phyloP scores from a whole-genome alignment of 1,140 invertebrate genomes.

The Lasaia peninsularis region DNA sequence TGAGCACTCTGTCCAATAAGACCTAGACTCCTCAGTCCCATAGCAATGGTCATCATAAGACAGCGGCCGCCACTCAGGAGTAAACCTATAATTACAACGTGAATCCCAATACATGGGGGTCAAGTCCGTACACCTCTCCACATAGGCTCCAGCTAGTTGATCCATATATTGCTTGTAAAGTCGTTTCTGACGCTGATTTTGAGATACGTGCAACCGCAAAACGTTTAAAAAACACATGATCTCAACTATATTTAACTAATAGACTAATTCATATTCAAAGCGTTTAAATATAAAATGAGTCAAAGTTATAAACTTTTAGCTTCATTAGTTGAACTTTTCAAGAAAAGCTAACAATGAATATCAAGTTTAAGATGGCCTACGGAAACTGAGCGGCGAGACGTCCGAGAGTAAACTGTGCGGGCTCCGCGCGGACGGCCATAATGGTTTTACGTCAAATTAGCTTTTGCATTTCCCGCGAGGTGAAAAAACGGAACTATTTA shows the following conservation, averaged over 20 bases:
- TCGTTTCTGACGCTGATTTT: conserved; percentile 70
- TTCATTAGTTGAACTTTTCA: conserved; percentile 59
- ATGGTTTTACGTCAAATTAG: conserved; percentile 61
- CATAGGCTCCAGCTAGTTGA: conserved; percentile 62
- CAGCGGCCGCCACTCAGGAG: conserved; percentile 51
- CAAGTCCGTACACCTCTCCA: conserved; percentile 58
- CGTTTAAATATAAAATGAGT: conserved; percentile 32
- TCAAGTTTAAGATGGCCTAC: conserved; percentile 9
- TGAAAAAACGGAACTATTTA: conserved; percentile 67
- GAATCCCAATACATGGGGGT: conserved; percentile 39
- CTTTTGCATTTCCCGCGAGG: conserved; percentile 62
- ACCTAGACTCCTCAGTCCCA: conserved; percentile 43
- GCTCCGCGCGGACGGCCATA: conserved; percentile 38
- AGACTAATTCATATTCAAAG: conserved; percentile 7
- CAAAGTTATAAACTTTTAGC: not conserved
- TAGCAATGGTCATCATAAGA: conserved; percentile 49
- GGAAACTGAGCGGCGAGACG: conserved; percentile 36
- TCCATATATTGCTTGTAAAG: conserved; percentile 75
- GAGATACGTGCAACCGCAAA: conserved; percentile 66
- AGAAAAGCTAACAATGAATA: conserved; percentile 59
- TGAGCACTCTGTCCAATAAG: conserved; percentile 51
- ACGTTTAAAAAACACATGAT: conserved; percentile 76
- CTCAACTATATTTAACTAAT: too few relatives aligned
- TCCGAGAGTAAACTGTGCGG: conserved; percentile 37
- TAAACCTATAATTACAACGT: conserved; percentile 40